These are phyloP conservation scores for Pseudocheirus occidentalis DNA, from an alignment of 2,797 vertebrate genomes.

Conservation along the genomic window DNA sequence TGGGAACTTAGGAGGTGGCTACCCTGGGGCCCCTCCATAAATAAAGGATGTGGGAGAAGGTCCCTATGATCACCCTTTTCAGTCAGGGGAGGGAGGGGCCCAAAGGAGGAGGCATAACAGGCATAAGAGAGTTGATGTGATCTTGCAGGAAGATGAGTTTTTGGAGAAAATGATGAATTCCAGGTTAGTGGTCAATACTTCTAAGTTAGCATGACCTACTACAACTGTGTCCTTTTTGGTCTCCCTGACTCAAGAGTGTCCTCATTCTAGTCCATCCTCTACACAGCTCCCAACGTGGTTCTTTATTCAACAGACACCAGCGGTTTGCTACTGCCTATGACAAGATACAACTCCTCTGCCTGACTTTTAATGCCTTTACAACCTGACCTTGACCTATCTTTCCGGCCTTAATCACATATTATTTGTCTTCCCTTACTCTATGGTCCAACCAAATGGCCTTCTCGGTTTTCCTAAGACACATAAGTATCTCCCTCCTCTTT, in stretches of 20 bases:
- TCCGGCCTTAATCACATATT: not conserved
- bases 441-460: not conserved
- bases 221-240: not conserved
- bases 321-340: not conserved
- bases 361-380: not conserved
- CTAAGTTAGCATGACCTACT: not conserved
- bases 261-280: not conserved
- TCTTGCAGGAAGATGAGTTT: not conserved
- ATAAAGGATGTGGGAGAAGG: not conserved
- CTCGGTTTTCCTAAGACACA: not conserved
- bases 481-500: not conserved
- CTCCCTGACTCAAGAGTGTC: not conserved
- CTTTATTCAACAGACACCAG: not conserved
- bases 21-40: not conserved
- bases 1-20: not conserved
- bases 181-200: not conserved
- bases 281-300: not conserved
- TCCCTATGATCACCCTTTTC: not conserved
- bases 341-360: not conserved
- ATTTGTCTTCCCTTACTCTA: not conserved
- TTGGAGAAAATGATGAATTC: not conserved
- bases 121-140: not conserved
- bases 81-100: not conserved
- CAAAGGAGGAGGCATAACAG: not conserved
- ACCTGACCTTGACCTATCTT: not conserved